Percentiles rank a stretch among this genome's conserved stretches.
Evolutionary conservation across 2,797 vertebrate genomes (phyloP).

Genomic region (Argyrosomus regius): DNA sequence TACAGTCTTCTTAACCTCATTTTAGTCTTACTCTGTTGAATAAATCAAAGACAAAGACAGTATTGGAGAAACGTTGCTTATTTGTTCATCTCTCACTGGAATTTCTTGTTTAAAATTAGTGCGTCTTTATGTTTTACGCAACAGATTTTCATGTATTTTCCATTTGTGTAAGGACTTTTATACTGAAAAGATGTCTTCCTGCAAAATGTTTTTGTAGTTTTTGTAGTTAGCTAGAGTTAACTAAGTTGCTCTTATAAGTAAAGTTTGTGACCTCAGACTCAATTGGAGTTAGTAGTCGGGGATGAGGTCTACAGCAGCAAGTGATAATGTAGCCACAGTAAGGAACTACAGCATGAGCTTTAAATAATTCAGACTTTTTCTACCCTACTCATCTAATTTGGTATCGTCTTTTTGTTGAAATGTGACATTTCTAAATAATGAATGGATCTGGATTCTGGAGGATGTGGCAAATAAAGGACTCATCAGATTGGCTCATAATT

Average conservation of each 20-base stretch:
- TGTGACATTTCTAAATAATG: constrained; percentile 62
- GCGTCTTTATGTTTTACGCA: not conserved
- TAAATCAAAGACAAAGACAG: no score
- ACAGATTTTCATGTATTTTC: not conserved
- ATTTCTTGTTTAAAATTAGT: not conserved
- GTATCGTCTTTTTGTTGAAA: constrained; percentile 4
- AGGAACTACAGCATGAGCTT: constrained; percentile 17
- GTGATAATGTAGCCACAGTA: not conserved
- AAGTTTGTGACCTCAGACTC: constrained; percentile 6
- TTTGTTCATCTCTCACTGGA: no score
- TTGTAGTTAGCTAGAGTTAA: not conserved
- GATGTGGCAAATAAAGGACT: constrained; percentile 49
- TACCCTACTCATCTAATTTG: constrained; percentile 25
- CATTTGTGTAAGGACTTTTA: not conserved
- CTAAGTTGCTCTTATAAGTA: not conserved
- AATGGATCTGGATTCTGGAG: constrained; percentile 40
- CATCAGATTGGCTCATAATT: constrained; percentile 60
- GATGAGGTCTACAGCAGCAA: not conserved
- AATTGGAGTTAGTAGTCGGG: not conserved
- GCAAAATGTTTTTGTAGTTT: not conserved
- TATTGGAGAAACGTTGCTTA: no score
- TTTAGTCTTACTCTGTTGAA: no score
- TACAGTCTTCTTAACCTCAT: no score
- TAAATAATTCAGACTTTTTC: constrained; percentile 37
- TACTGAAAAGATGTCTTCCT: not conserved